phyloP scores from a whole-genome alignment of 2,113 vertebrate species.

The Mobula birostris region DNA sequence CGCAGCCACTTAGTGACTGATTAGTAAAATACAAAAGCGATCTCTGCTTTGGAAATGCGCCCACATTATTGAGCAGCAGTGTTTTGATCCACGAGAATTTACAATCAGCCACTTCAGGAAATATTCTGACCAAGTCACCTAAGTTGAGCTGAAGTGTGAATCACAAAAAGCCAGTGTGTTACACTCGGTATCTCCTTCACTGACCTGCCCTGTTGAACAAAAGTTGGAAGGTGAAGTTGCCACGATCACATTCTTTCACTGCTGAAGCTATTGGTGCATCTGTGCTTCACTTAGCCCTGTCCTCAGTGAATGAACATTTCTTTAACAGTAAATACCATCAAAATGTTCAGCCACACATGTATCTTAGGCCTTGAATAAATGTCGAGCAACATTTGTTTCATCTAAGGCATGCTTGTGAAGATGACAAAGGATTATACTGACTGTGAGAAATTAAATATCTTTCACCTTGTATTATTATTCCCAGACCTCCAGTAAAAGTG shows the following conservation, averaged over 20 bases:
- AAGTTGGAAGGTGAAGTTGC: not conserved
- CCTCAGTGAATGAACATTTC: not conserved
- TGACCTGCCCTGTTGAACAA: conserved; percentile 6
- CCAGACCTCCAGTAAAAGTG: not conserved
- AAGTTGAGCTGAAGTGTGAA: not conserved
- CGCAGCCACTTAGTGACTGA: not conserved
- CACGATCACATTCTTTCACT: not conserved
- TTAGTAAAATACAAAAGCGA: no score
- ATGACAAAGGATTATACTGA: not conserved
- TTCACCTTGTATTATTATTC: conserved; percentile 9
- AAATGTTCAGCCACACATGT: not conserved
- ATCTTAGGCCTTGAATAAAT: not conserved
- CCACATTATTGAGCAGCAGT: no score
- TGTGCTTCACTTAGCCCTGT: not conserved
- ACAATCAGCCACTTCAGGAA: not conserved
- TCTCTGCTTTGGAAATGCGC: not conserved
- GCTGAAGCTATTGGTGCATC: not conserved
- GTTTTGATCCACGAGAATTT: not conserved
- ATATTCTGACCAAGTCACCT: not conserved
- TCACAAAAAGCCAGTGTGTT: not conserved
- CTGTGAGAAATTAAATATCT: not conserved
- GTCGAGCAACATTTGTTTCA: not conserved
- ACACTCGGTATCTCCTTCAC: not conserved
- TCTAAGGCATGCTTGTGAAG: not conserved
- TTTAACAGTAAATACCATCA: not conserved